Evolutionary conservation across 2,888 invertebrate species (phyloP).

Genomic region (Gastrophysa polygoni): DNA sequence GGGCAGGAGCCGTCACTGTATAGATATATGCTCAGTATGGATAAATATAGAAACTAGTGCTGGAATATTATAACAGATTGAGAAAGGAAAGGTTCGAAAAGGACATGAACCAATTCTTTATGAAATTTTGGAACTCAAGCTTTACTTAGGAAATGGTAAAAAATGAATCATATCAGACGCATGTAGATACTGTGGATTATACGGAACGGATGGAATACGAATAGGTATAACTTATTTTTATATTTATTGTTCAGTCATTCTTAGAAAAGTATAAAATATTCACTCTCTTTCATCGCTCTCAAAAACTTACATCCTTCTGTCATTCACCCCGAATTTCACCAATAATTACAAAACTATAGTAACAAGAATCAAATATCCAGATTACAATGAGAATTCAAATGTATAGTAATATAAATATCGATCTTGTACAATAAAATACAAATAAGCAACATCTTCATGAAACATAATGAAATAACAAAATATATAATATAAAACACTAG

Average conservation of each 20-base stretch:
- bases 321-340: constrained; percentile 5
- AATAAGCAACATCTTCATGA: neutral
- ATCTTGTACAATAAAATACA: constrained; percentile 14
- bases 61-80: too few relatives aligned
- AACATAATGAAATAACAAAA: neutral
- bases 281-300: constrained; percentile 3
- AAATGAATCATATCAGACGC: too few relatives aligned
- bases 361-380: constrained; percentile 7
- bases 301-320: constrained; percentile 29
- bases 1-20: too few relatives aligned
- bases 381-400: constrained; percentile 10
- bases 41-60: too few relatives aligned
- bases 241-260: constrained; percentile 40
- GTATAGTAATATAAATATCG: constrained; percentile 17
- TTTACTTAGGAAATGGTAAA: too few relatives aligned
- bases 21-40: too few relatives aligned
- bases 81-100: too few relatives aligned
- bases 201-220: too few relatives aligned
- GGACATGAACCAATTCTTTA: too few relatives aligned
- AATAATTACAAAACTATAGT: constrained; percentile 10
- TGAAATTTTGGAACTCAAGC: too few relatives aligned
- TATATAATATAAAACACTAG: neutral
- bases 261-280: constrained; percentile 38
- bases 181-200: too few relatives aligned
- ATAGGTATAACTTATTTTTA: too few relatives aligned